Evolutionary conservation across 2,113 vertebrate genomes (phyloP), one percentile per base, ranked within the genome.

Genomic region (Panurus biarmicus): DNA sequence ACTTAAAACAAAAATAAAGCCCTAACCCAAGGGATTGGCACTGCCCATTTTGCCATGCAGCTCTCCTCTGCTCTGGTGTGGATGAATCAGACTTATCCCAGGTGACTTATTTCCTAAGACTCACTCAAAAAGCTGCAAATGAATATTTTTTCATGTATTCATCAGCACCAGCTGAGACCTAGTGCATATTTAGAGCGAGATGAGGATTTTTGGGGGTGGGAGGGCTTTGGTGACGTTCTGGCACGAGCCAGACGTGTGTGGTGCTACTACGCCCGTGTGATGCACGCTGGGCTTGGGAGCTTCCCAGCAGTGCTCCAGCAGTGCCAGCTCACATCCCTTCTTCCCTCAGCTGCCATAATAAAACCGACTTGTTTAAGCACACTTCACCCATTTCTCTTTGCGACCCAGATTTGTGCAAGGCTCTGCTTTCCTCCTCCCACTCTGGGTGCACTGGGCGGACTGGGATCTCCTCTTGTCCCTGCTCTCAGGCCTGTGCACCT

Each of bases 271-370:
- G 2, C 38, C 48, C 4, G 7, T 40, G 58, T 71, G 82, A 40
- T 87, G 61, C 72, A n/a, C 6, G 19, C 81, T 48, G 73, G 85
- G 60, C 38, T 64, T 77, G 28, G 54, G 90, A 81, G 79, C 95
- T 87, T 91, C 86, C 74, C 77, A 74, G 75, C 87, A 86, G 73
- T 15, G 19, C 70, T 76, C 45, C 57, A 53, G 64, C 35, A 7
- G 19, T 62, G 88, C 93, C 93, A 93, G 87, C 89, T 95, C 81
- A 89, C 35, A 15, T 76, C 79, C 78, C 69, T 7, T 67, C 85
- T 36, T 44, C 31, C 85, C 48, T 87, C 4, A 0, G 44, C 78
- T 89, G 64, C 85, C 64, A 44, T 83, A 17, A 73, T 38, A 65
- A 91, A 89, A 48, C 9, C 11, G 24, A 47, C 17, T 4, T 70